Evolutionary conservation across 2,797 vertebrate genomes (phyloP), one percentile per base, ranked within the genome.

Genomic region (Echeneis naucrates): DNA sequence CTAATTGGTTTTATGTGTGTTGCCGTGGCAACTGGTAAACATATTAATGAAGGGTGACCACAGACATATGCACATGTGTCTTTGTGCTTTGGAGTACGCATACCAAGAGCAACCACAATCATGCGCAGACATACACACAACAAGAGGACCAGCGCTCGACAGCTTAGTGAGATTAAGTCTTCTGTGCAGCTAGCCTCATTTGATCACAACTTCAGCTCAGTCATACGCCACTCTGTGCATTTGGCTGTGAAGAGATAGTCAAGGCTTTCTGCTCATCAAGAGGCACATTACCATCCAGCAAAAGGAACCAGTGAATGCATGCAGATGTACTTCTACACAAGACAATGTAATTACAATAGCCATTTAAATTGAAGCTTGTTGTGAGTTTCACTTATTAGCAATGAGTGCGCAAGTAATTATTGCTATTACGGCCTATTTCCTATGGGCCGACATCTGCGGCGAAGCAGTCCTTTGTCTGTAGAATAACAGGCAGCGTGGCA

Each of bases 21-120:
- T 85, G 70, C 87, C 13, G 59, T 85, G 87, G 87, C 59, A 91
- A 88, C 87, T 72, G 86, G 79, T 85, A 87, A 92, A 89, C 81
- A 88, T 32, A 42, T 68, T 81, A 87, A 88, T 45, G 37, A 88
- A 75, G 44, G 68, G 23, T 52, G 64, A 79, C 73, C 32, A 45
- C 72, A 72, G 76, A 68, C 23, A 33, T 44, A 56, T 4, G 7
- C 70, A 53, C 66, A 55, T n/a, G n/a, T 47, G 56, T 60, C 32
- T 77, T 30, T 35, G 50, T 35, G 56, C 35, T 17, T 55, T 61
- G 42, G 55, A 63, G 24, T 45, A 60, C n/a, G 35, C 21, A 16
- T 56, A 52, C 27, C 35, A 27, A 60, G 40, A 53, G 42, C 61
- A 38, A 57, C 21, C 37, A 32, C 45, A 68, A 40, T 47, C 21